These are phyloP conservation scores for Poecilia velifera DNA, from an alignment of 2,797 vertebrate species.

Conservation along the genomic window DNA sequence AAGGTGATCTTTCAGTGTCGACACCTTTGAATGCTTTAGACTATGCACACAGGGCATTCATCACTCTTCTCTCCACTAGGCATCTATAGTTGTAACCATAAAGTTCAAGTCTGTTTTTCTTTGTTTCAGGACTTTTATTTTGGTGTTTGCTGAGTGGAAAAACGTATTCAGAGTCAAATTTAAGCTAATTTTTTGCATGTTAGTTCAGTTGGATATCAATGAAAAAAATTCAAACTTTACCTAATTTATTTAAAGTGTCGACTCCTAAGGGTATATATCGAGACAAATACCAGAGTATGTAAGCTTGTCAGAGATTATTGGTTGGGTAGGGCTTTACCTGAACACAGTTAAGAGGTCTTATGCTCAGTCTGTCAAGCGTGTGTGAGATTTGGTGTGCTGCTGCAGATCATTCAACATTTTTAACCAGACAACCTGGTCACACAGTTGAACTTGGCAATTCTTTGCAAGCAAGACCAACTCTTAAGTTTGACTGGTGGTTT, in stretches of 20 bases:
- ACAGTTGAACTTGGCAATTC: background rate
- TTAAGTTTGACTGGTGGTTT: background rate
- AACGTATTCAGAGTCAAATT: background rate
- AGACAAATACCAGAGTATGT: background rate
- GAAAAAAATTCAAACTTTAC: background rate
- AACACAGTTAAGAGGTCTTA: background rate
- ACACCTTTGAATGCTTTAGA: background rate
- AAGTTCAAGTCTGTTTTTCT: background rate
- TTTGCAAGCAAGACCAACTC: background rate
- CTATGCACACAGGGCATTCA: background rate
- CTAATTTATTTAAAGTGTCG: too few species aligned
- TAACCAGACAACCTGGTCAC: background rate
- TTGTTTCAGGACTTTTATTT: background rate
- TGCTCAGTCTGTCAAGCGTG: background rate
- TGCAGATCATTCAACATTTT: background rate
- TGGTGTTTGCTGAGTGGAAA: background rate
- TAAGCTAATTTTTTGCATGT: background rate
- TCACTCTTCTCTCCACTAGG: background rate
- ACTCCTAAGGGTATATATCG: too few species aligned
- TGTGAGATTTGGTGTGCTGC: background rate
- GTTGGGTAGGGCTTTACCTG: background rate
- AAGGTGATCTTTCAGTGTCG: background rate
- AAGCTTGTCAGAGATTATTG: background rate
- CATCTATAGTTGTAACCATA: background rate
- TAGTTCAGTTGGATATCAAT: background rate